Evolutionary conservation across 2,888 invertebrate species (phyloP).

Genomic region (Pyrrhia umbra): DNA sequence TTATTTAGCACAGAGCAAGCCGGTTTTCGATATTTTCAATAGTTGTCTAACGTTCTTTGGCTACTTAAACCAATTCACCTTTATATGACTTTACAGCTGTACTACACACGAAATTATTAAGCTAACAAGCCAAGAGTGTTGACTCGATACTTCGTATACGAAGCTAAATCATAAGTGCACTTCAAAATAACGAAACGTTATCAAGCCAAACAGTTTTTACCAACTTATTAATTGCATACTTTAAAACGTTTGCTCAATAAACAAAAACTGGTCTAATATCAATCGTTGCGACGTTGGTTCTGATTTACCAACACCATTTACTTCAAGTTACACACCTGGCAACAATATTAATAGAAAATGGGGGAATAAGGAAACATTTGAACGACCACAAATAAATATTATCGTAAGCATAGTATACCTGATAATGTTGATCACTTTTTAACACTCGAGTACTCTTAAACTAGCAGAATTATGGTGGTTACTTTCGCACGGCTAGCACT

Average conservation of each 20-base stretch:
- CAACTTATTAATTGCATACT: slow-evolving; percentile 25
- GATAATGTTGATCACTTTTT: slow-evolving; percentile 60
- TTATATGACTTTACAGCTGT: slow-evolving; percentile 11
- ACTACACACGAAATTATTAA: slow-evolving; percentile 18
- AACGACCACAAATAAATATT: slow-evolving; percentile 38
- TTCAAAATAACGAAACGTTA: slow-evolving; percentile 48
- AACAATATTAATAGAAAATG: slow-evolving; percentile 70
- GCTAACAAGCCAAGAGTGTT: slow-evolving; percentile 28
- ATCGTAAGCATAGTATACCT: slow-evolving; percentile 56
- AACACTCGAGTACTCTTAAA: slow-evolving; percentile 51
- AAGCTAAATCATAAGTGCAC: slow-evolving; percentile 48
- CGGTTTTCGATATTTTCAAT: slow-evolving; percentile 7
- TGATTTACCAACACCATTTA: slow-evolving; percentile 72
- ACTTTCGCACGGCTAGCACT: slow-evolving; percentile 66
- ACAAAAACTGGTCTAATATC: slow-evolving; percentile 55
- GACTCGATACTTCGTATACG: slow-evolving; percentile 42
- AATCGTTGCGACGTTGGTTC: slow-evolving; percentile 63
- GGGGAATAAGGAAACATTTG: slow-evolving; percentile 26
- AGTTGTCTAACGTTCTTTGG: background rate
- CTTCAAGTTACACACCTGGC: slow-evolving; percentile 75
- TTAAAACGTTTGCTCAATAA: slow-evolving; percentile 30
- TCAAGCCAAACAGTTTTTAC: slow-evolving; percentile 27
- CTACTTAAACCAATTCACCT: slow-evolving; percentile 5
- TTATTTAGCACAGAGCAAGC: slow-evolving; percentile 7
- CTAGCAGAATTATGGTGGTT: slow-evolving; percentile 54